Evolutionary conservation across 2,113 vertebrate genomes (phyloP).

Genomic region (Aleadryas rufinucha): DNA sequence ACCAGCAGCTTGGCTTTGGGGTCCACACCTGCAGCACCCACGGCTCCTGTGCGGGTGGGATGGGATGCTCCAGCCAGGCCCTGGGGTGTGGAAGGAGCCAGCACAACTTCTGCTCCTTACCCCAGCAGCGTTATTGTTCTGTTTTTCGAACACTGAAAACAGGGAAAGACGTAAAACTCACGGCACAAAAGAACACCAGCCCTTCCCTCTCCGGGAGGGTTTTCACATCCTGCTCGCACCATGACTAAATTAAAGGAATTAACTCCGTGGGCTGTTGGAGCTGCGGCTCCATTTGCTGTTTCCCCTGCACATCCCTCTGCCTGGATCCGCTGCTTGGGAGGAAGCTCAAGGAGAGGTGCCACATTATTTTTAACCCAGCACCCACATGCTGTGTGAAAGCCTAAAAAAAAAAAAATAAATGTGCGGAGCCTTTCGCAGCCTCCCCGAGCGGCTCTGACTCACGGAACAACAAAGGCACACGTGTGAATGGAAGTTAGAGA

Average conservation of each 20-base stretch:
- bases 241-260: not conserved
- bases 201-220: not conserved
- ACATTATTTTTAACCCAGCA: slow-evolving; percentile 28
- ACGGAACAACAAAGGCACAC: not conserved
- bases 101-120: not conserved
- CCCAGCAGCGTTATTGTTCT: not conserved
- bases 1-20: not conserved
- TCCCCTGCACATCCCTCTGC: not conserved
- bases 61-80: accelerated
- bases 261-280: not conserved
- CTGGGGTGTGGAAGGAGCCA: not conserved
- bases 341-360: slow-evolving; percentile 6
- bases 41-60: accelerated
- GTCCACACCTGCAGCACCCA: not conserved
- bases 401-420: not conserved
- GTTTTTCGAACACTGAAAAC: not conserved
- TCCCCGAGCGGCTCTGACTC: slow-evolving; percentile 14
- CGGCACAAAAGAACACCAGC: not conserved
- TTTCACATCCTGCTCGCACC: not conserved
- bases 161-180: not conserved
- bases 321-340: not conserved
- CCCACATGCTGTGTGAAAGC: slow-evolving; percentile 12
- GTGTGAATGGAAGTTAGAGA: not conserved
- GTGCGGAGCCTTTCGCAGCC: not conserved
- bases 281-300: not conserved